Evolutionary conservation across 2,113 vertebrate genomes (phyloP), one percentile per base, ranked within the genome.

Genomic region (Hippopotamus amphibius): DNA sequence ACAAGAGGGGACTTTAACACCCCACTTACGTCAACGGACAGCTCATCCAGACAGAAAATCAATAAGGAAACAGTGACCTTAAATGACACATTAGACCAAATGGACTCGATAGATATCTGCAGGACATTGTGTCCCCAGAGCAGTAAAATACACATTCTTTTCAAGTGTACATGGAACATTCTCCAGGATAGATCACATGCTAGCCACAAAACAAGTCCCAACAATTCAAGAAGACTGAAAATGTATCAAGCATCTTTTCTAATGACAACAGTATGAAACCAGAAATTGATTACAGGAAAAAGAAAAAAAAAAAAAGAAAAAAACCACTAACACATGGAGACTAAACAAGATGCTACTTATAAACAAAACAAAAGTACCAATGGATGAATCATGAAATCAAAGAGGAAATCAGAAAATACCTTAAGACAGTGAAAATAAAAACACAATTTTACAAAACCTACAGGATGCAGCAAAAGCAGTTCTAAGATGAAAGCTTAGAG

Each of bases 371-470:
- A 55, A 57, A 80, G 4, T 24, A 33, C 76, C 53, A 81, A 1
- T 5, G n/a, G 41, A 26, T 5, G 6, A 37, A n/a, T 37, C 48
- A n/a, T 1, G 30, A 0, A 6, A 12, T 48, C 10, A 1, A 6
- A n/a, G 50, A 57, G 33, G 14, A 24, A 79, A 80, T 5, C 33
- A 37, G 77, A 15, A n/a, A n/a, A 79, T 22, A 48, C 43, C 14
- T 13, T 6, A 37, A n/a, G 53, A 57, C 22, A 5, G n/a, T 15
- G 53, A 41, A 41, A 14, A 80, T 26, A 21, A 57, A 57, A 80
- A 4, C 33, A 41, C 53, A 26, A 6, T 15, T 57, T 26, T 26
- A 15, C 77, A 15, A 26, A 37, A 57, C 37, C 77, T 9, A 9
- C 21, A 80, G 50, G 53, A 37, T 50, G 22, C 53, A 41, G 53